Conservation (phyloP, 2,113 vertebrate genomes). For the Perccottus glenii region DNA sequence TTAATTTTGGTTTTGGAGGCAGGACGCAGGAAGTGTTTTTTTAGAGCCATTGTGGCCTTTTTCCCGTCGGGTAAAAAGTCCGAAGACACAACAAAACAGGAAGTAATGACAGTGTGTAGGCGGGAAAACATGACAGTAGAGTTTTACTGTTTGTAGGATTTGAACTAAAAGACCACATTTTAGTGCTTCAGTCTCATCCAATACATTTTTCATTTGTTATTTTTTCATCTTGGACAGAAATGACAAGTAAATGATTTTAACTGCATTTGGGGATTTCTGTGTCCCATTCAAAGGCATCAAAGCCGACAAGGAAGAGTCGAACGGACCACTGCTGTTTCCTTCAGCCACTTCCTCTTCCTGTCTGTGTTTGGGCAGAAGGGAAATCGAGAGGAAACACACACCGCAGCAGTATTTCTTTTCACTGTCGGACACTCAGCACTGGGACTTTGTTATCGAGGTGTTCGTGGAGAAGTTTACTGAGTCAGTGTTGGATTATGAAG, state of each 20-base stretch:
- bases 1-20: slow-evolving; percentile 48
- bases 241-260: too few relatives aligned
- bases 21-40: slow-evolving; percentile 61
- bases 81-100: slow-evolving; percentile 26
- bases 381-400: background rate
- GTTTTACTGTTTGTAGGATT: too few relatives aligned
- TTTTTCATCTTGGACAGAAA: too few relatives aligned
- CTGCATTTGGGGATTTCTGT: slow-evolving; percentile 4
- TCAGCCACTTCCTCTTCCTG: slow-evolving; percentile 67
- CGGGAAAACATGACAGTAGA: background rate
- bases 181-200: too few relatives aligned
- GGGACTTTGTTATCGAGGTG: too few relatives aligned
- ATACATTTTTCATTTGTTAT: too few relatives aligned
- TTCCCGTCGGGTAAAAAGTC: slow-evolving; percentile 56
- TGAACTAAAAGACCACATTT: too few relatives aligned
- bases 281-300: background rate
- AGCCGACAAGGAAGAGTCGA: background rate
- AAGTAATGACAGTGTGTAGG: background rate
- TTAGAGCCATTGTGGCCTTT: slow-evolving; percentile 63
- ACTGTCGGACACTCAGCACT: background rate
- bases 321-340: background rate
- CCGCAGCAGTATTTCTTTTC: slow-evolving; percentile 15
- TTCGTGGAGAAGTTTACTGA: too few relatives aligned
- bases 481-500: too few relatives aligned
- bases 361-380: slow-evolving; percentile 36